These are phyloP conservation scores for Halictus quadricinctus DNA, from an alignment of 2,888 invertebrate species.

Conservation along the genomic window DNA sequence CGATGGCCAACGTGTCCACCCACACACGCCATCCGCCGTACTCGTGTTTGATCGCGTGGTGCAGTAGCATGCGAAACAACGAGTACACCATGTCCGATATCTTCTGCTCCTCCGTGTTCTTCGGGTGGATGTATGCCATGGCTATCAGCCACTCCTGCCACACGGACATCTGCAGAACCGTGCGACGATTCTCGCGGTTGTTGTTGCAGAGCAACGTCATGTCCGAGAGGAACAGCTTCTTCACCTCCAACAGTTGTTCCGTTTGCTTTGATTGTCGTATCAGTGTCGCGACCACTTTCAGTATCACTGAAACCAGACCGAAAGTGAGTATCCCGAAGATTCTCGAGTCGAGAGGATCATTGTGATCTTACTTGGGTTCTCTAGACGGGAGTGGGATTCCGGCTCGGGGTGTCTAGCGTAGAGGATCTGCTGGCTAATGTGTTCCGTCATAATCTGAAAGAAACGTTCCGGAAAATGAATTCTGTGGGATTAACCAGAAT, in stretches of 20 bases:
- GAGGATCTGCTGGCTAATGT: slow-evolving; percentile 96
- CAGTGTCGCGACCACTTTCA: slow-evolving; percentile 98
- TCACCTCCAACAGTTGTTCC: slow-evolving; percentile 95
- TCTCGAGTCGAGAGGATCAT: background rate
- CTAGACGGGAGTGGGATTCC: slow-evolving; percentile 96
- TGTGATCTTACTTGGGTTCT: slow-evolving; percentile 94
- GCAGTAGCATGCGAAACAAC: slow-evolving; percentile 97
- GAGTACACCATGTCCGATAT: slow-evolving; percentile 99
- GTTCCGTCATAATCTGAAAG: slow-evolving; percentile 94
- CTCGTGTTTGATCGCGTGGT: slow-evolving; percentile 99
- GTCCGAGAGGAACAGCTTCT: slow-evolving; percentile 98
- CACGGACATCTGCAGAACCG: slow-evolving; percentile 99
- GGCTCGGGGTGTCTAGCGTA: slow-evolving; percentile 97
- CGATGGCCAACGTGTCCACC: slow-evolving; percentile 99
- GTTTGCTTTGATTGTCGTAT: slow-evolving; percentile 98
- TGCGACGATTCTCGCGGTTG: slow-evolving; percentile 97
- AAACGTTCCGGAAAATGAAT: background rate
- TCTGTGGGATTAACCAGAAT: background rate
- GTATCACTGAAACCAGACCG: slow-evolving; percentile 89
- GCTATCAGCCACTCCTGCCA: slow-evolving; percentile 99
- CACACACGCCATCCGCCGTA: slow-evolving; percentile 99
- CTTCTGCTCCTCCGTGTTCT: slow-evolving; percentile 96
- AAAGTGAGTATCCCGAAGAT: background rate
- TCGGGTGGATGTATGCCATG: slow-evolving; percentile 98
- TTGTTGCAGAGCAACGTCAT: slow-evolving; percentile 99